Evolutionary conservation across 2,888 invertebrate species (phyloP).

Genomic region (Acrobasis suavella): DNA sequence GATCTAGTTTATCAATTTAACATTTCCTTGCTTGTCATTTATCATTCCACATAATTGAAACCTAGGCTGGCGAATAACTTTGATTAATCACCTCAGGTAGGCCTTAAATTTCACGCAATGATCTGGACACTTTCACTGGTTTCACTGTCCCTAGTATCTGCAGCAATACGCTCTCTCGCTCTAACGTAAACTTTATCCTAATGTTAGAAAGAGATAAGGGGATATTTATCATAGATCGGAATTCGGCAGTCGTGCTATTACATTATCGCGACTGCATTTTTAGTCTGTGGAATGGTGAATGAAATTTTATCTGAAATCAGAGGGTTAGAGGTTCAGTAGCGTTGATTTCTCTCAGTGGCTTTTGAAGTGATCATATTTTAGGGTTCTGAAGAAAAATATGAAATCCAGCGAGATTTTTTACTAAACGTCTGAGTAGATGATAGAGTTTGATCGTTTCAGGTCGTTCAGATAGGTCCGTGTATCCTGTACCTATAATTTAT

Average conservation of each 20-base stretch:
- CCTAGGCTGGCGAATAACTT: slow-evolving; percentile 15
- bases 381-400: not conserved
- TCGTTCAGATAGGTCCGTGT: too few relatives aligned
- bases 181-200: slow-evolving; percentile 45
- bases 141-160: slow-evolving; percentile 48
- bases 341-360: not conserved
- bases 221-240: slow-evolving; percentile 52
- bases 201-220: slow-evolving; percentile 44
- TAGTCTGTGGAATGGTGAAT: slow-evolving; percentile 20
- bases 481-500: too few relatives aligned
- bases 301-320: slow-evolving; percentile 2
- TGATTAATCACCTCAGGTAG: slow-evolving; percentile 27
- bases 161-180: slow-evolving; percentile 49
- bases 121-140: slow-evolving; percentile 54
- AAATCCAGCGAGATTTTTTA: not conserved
- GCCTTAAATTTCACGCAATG: slow-evolving; percentile 24
- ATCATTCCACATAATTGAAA: slow-evolving; percentile 16
- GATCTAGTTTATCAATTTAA: slow-evolving; percentile 9
- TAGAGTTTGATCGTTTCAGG: too few relatives aligned
- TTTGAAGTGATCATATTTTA: not conserved
- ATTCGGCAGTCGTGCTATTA: slow-evolving; percentile 44
- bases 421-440: not conserved
- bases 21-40: slow-evolving; percentile 17
- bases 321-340: not conserved
- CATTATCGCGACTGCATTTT: slow-evolving; percentile 41